Evolutionary conservation across 2,888 invertebrate genomes (phyloP), one percentile per base, ranked within the genome.

Genomic region (Ophion costatus): DNA sequence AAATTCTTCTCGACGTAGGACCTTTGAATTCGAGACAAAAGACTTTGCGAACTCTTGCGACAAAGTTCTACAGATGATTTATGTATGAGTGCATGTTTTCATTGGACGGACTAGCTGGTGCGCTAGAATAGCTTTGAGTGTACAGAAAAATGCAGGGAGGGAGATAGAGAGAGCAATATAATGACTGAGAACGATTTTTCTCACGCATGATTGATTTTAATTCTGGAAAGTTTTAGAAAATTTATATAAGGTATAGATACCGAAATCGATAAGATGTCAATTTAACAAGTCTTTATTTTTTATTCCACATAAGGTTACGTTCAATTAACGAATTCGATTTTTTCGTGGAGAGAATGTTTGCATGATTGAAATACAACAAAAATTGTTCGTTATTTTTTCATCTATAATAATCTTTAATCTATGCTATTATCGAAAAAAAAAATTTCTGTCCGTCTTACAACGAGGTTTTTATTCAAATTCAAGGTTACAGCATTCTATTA

Each of bases 1-100:
- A 70, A 29, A 82, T 76, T 80, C 76, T 82, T 61, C 79, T 70
- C 63, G 76, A 56, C 66, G 79, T 74, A 81, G 64, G 73, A 71
- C 57, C 24, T 71, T 57, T 17, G 63, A 64, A 73, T 80, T 66
- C 78, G 14, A 70, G 38, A 79, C 78, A 80, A 76, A 64, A 81
- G 24, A 78, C 75, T 79, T 73, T 59, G 63, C 75, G 45, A 78
- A 84, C 38, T 33, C 45, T 75, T 74, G 14, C 42, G 51, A 42
- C 69, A 59, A 70, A 78, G 64, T 79, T 70, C 57, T 5, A 51
- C 66, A 29, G 6, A 74, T 73, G 33, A 57, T 42, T 70, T 79
- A 63, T 70, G 56, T 42, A 70, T 63, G 57, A 22, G 24, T 59
- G 45, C 24, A 29, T 81, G 38, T 74, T 84, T 75, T 79, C 78